Evolutionary conservation across 1,140 invertebrate genomes (phyloP).

Genomic region (Lysiphlebus fabarum): DNA sequence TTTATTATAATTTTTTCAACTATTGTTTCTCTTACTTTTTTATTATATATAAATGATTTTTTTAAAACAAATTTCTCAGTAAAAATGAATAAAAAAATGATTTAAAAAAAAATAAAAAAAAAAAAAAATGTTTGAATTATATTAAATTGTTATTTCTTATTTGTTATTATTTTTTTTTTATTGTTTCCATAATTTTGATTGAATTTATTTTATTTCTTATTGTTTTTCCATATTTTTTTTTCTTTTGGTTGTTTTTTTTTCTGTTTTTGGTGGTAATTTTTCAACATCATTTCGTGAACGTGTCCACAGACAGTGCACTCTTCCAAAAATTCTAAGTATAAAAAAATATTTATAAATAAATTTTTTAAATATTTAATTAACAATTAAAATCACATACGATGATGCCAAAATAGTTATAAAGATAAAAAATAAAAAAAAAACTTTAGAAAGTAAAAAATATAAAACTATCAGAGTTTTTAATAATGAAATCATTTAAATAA

Average conservation of each 20-base stretch:
- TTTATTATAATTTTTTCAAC: slow-evolving; percentile 29
- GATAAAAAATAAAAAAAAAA: slow-evolving; percentile 34
- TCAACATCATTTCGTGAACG: not conserved
- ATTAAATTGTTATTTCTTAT: no score
- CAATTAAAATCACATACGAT: slow-evolving; percentile 36
- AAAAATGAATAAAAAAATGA: not conserved
- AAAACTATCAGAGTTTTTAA: slow-evolving; percentile 35
- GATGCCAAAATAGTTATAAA: slow-evolving; percentile 56
- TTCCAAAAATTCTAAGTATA: slow-evolving; percentile 7
- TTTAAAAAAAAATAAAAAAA: not conserved
- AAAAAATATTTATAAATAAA: slow-evolving; percentile 5
- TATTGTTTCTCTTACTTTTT: slow-evolving; percentile 21
- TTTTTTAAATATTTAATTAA: slow-evolving; percentile 15
- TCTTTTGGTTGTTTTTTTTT: not conserved
- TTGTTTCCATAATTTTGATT: no score
- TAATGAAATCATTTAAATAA: slow-evolving; percentile 33
- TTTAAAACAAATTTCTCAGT: slow-evolving; percentile 15
- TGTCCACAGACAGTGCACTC: not conserved
- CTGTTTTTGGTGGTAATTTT: not conserved
- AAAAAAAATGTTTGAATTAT: no score
- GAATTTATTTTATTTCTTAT: not conserved
- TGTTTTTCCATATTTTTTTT: slow-evolving; percentile 21
- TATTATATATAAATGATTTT: slow-evolving; percentile 12
- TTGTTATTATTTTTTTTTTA: no score
- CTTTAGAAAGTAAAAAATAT: slow-evolving; percentile 36